Evolutionary conservation across 2,888 invertebrate species (phyloP), one percentile per base, ranked within the genome.

Genomic region (Molanna angustata): DNA sequence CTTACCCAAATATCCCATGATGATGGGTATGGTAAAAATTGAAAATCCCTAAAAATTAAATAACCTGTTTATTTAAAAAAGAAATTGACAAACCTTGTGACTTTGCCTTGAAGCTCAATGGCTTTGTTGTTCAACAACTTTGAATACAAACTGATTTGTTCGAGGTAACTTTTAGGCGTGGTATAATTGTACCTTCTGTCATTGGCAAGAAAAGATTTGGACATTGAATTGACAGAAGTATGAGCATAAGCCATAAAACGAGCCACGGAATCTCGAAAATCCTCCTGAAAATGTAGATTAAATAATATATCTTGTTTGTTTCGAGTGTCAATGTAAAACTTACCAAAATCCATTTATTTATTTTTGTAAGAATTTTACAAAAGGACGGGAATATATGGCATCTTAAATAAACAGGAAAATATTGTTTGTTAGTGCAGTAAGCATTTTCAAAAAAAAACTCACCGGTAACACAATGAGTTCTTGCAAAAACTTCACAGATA

Each of bases 131-230:
- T 84, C 4, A 97, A 80, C 16, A 97, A 73, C 69, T 94, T 94
- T 1, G 88, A 82, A 67, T 96, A 97, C 37, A 97, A 76, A 64
- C 89, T 90, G 54, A 97, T 96, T 75, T 95, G 95, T 67, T 97
- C 97, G 46, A 97, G 76, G 73, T 94, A 97, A 59, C 94, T 94
- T 71, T 97, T 97, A 0, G 97, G 97, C 4, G 97, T 97, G 0
- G 97, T 97, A 67, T 97, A 97, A 71, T 97, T 97, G 69, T 93
- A 96, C 40, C 97, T 83, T 42, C 93, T 81, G 66, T 97, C 97
- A 65, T 92, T 94, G 54, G 87, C 83, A 49, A 96, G 76, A 68
- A 92, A 97, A 9, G 87, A 76, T 61, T 88, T 87, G 9, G 94
- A 94, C 66, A 89, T 91, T 35, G 87, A 81, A 67, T 95, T 96